Conservation (phyloP, 1,140 invertebrate genomes). For the Drosophila virilis region DNA sequence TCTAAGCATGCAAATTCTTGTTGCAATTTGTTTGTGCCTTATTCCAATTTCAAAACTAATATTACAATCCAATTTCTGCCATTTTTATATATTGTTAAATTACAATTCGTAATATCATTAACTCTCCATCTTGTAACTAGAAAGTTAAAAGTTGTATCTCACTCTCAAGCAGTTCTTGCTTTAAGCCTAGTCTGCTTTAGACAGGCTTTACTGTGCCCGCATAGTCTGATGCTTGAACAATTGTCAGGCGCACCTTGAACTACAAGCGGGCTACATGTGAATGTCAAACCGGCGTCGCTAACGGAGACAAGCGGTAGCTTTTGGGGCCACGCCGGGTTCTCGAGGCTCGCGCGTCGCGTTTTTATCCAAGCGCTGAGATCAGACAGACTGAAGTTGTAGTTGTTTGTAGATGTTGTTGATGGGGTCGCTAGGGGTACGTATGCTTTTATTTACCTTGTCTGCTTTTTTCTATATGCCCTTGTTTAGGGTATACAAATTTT, state of each 20-base stretch:
- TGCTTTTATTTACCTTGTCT: slow-evolving; percentile 75
- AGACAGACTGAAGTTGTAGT: slow-evolving; percentile 33
- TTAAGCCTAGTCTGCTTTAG: background rate
- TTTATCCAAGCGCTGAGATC: slow-evolving; percentile 71
- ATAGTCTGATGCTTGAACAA: slow-evolving; percentile 30
- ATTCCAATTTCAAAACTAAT: no score
- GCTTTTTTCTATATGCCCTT: slow-evolving; percentile 5
- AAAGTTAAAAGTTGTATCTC: background rate
- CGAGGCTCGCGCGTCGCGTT: background rate
- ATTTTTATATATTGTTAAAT: background rate
- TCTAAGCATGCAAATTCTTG: no score
- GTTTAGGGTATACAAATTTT: no score
- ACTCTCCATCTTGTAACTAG: no score
- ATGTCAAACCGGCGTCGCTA: slow-evolving; percentile 39
- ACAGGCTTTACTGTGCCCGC: slow-evolving; percentile 41
- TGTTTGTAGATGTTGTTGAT: slow-evolving; percentile 19
- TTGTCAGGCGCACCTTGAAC: slow-evolving; percentile 67
- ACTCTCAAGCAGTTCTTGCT: background rate
- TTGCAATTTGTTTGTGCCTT: no score
- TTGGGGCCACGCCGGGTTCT: background rate
- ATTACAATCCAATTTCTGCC: no score
- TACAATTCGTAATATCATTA: background rate
- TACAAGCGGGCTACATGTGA: slow-evolving; percentile 43
- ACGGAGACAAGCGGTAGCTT: slow-evolving; percentile 30
- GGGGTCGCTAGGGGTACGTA: slow-evolving; percentile 38